Conservation (phyloP, 2,888 invertebrate genomes). For the Steinernema hermaphroditum region DNA sequence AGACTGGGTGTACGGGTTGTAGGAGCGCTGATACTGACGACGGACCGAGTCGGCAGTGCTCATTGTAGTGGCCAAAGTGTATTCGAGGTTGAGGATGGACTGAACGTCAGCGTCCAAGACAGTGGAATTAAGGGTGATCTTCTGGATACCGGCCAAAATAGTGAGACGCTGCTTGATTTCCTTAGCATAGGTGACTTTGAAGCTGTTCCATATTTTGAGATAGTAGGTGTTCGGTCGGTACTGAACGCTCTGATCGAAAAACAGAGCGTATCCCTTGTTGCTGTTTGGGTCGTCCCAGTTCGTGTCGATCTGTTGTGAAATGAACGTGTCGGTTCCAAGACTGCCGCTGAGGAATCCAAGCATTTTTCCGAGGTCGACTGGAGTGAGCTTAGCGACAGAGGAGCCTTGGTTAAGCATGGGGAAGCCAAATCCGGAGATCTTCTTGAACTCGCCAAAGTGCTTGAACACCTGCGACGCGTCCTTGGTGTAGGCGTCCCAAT, state of each 20-base stretch:
- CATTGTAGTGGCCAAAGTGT: constrained; percentile 48
- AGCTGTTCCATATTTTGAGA: constrained; percentile 44
- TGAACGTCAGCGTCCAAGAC: constrained; percentile 42
- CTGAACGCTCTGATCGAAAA: constrained; percentile 56
- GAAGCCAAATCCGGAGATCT: constrained; percentile 18
- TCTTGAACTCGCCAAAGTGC: constrained; percentile 19
- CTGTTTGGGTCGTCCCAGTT: constrained; percentile 59
- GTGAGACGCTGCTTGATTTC: constrained; percentile 40
- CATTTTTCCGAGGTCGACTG: not conserved
- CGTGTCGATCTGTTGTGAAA: constrained; percentile 45
- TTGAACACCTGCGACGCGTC: constrained; percentile 15
- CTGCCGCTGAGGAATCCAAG: constrained; percentile 33
- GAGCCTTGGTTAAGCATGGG: constrained; percentile 24
- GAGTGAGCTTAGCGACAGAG: not conserved
- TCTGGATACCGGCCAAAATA: constrained; percentile 40
- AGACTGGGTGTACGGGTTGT: constrained; percentile 48
- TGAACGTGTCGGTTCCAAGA: constrained; percentile 33
- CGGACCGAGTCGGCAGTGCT: constrained; percentile 52
- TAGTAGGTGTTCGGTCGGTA: constrained; percentile 43
- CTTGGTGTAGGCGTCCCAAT: not conserved
- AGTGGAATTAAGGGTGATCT: constrained; percentile 39
- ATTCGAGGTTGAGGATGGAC: constrained; percentile 54
- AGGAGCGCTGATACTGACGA: constrained; percentile 51
- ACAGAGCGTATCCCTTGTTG: constrained; percentile 47
- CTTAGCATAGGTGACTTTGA: constrained; percentile 30